These are phyloP conservation scores for Zaprionus vittiger DNA, from an alignment of 1,140 invertebrate genomes.

Conservation along the genomic window DNA sequence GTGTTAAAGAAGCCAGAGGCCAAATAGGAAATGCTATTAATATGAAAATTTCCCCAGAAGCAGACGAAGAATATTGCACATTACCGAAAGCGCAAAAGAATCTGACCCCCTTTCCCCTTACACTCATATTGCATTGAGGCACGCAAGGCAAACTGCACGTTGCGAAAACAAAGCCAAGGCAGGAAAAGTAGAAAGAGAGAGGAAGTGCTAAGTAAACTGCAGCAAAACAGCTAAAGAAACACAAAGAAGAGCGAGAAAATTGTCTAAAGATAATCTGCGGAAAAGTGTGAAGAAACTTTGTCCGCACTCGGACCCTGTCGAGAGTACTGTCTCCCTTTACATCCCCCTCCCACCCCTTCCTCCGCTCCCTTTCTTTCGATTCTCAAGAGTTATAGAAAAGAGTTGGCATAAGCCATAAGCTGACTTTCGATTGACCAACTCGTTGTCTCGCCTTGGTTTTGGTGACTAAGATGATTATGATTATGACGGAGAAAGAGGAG, in stretches of 20 bases:
- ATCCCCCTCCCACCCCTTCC: background rate
- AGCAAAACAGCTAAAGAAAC: conserved; percentile 6
- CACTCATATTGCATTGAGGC: background rate
- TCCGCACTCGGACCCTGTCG: background rate
- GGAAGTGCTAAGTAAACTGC: conserved; percentile 2
- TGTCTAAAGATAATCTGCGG: conserved; percentile 41
- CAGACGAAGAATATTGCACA: conserved; percentile 25
- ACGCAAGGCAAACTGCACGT: background rate
- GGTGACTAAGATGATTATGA: conserved; percentile 10
- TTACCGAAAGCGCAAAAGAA: conserved; percentile 21
- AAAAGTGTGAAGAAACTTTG: conserved; percentile 47
- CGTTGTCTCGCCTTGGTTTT: conserved; percentile 9
- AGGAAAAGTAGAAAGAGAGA: conserved; percentile 1
- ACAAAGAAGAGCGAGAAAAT: conserved; percentile 9
- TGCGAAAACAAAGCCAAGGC: conserved; percentile 34
- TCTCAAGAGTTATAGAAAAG: conserved; percentile 4
- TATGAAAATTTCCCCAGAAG: conserved; percentile 25
- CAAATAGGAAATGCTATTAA: conserved; percentile 39
- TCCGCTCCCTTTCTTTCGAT: background rate
- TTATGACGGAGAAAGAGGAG: conserved; percentile 13
- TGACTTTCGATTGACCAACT: conserved; percentile 55
- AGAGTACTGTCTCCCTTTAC: background rate
- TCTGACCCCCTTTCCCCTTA: background rate
- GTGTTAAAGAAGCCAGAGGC: conserved; percentile 7
- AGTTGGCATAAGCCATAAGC: conserved; percentile 46